Conservation (phyloP, 2,113 vertebrate genomes). For the Antennarius striatus region DNA sequence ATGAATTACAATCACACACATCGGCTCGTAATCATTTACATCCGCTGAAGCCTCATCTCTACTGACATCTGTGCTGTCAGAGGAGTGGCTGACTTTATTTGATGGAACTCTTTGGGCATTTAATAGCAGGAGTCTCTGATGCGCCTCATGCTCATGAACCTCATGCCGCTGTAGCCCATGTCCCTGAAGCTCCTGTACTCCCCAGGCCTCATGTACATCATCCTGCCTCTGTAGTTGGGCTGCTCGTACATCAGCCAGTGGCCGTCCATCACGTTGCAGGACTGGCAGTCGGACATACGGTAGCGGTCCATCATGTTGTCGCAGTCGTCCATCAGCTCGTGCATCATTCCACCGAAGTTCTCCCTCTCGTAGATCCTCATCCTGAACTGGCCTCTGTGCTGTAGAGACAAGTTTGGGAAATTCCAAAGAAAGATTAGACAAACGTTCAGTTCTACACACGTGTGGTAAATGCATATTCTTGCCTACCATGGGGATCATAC, state of each 20-base stretch:
- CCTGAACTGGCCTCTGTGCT: constrained; percentile 74
- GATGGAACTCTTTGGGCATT: background rate
- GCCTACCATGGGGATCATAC: too few relatives aligned
- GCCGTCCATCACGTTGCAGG: constrained; percentile 73
- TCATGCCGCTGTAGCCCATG: constrained; percentile 41
- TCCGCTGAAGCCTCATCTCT: too few relatives aligned
- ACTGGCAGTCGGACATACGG: constrained; percentile 75
- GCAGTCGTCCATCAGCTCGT: constrained; percentile 76
- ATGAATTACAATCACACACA: too few relatives aligned
- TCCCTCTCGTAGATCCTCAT: constrained; percentile 79
- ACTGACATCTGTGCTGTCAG: too few relatives aligned
- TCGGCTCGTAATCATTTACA: too few relatives aligned
- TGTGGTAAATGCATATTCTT: too few relatives aligned
- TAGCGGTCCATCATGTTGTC: constrained; percentile 64
- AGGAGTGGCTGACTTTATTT: too few relatives aligned
- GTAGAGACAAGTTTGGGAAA: constrained; percentile 5
- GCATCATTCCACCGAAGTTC: constrained; percentile 75
- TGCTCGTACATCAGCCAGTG: constrained; percentile 77
- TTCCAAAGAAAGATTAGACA: too few relatives aligned
- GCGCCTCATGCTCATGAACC: constrained; percentile 68
- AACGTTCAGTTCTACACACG: too few relatives aligned
- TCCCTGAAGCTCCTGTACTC: constrained; percentile 72
- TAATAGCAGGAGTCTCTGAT: constrained; percentile 71
- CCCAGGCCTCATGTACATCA: constrained; percentile 69
- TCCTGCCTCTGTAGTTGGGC: constrained; percentile 69